phyloP scores from a whole-genome alignment of 2,888 invertebrate genomes.

The Dasypolia templi region DNA sequence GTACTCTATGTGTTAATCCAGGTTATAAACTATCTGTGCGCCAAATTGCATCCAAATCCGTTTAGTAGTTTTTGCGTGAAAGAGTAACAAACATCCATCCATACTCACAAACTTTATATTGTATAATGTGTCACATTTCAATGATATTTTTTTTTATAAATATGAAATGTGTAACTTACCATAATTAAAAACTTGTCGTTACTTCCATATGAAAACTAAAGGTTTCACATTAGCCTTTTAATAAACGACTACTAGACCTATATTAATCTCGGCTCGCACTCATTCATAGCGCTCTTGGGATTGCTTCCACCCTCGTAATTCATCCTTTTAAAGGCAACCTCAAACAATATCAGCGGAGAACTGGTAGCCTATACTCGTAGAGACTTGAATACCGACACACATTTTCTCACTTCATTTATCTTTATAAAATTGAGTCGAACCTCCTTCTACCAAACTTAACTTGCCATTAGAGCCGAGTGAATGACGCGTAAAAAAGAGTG shows the following conservation, averaged over 20 bases:
- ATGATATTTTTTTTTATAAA: not conserved
- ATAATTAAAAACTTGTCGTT: not conserved
- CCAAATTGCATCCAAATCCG: too few species aligned
- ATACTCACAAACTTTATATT: too few species aligned
- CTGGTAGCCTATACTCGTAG: not conserved
- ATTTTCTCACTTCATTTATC: slow-evolving; percentile 54
- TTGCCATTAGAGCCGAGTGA: slow-evolving; percentile 32
- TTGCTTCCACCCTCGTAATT: slow-evolving; percentile 47
- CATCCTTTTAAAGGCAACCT: slow-evolving; percentile 49
- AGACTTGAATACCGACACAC: slow-evolving; percentile 16
- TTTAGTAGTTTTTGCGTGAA: too few species aligned
- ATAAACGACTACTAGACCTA: slow-evolving; percentile 12
- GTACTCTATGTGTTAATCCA: too few species aligned
- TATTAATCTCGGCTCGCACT: slow-evolving; percentile 18
- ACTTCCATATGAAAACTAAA: not conserved
- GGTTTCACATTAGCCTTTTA: not conserved
- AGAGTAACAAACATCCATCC: too few species aligned
- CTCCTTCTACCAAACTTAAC: slow-evolving; percentile 28
- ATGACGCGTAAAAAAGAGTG: slow-evolving; percentile 40
- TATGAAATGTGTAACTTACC: too few species aligned
- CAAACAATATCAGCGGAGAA: slow-evolving; percentile 40
- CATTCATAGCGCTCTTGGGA: slow-evolving; percentile 34
- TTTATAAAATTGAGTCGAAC: slow-evolving; percentile 47
- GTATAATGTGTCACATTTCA: too few species aligned
- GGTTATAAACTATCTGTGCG: too few species aligned